Base-by-base conservation (phyloP, 2,113 vertebrate species). In the Seriola aureovittata region DNA sequence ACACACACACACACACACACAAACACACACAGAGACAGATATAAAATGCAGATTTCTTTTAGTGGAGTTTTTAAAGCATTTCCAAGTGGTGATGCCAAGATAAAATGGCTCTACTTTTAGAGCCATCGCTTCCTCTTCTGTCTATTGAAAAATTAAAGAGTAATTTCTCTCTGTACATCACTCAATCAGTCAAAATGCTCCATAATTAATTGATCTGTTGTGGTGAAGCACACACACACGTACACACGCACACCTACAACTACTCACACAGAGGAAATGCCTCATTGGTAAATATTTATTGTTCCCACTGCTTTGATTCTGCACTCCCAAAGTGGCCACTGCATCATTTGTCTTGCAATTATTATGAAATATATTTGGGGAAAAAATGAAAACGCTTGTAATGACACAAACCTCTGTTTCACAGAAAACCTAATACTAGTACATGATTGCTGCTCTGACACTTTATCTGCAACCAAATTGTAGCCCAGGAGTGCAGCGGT, bases 161-260 rank as follows among this genome's bases (percentile, higher is more conserved):
- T 29, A 29, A 2, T 68, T 82, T 67, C 66, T 16, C 13, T 14
- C 1, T 48, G 12, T 78, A 52, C 25, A 5, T 75, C 73, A 88
- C n/a, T 70, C 72, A 29, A 29, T 29, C 2, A 29, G 29, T 29
- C 29, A 29, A 29, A 29, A 29, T 29, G 29, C 29, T 29, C 29
- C 29, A 29, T 29, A 29, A 29, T 29, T 29, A 29, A 29, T 29
- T 29, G 29, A 29, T 29, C 29, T 29, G 29, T 29, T 29, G 29
- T 3, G 29, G 29, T 29, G 29, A 29, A 29, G 29, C 29, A 29
- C 29, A 29, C 29, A 29, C 29, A 29, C 29, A 29, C 29, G 3
- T 4, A 36, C 34, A 36, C 34, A 36, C 34, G 4, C 46, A 78
- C 13, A 13, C 23, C 8, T 44, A 42, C 46, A 62, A 10, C 16